These are phyloP conservation scores for Schlechtendalia chinensis DNA, from an alignment of 1,140 invertebrate species.

Conservation along the genomic window DNA sequence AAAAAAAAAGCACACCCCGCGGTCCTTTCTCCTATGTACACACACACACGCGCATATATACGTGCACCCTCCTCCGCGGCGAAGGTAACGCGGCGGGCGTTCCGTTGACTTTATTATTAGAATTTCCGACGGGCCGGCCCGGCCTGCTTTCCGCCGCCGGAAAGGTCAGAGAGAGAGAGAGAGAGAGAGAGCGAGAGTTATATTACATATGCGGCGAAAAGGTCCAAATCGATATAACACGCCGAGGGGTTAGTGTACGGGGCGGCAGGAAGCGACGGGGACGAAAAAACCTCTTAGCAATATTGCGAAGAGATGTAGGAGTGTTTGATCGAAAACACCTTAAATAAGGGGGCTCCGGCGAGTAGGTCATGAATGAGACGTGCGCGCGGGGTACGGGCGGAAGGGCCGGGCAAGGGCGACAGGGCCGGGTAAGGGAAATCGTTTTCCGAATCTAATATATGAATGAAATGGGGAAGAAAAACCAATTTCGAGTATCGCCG, in stretches of 20 bases:
- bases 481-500: slow-evolving; percentile 51
- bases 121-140: slow-evolving; percentile 38
- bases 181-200: slow-evolving; percentile 20
- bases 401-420: neutral
- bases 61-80: too few relatives aligned
- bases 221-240: slow-evolving; percentile 48
- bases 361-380: slow-evolving; percentile 49
- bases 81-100: neutral
- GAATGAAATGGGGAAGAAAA: slow-evolving; percentile 52
- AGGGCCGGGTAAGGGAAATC: slow-evolving; percentile 31
- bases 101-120: slow-evolving; percentile 49
- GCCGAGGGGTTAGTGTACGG: neutral
- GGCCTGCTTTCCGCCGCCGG: neutral
- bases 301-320: slow-evolving; percentile 49
- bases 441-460: slow-evolving; percentile 51
- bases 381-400: neutral
- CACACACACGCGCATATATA: too few relatives aligned
- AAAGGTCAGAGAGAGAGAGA: slow-evolving; percentile 17
- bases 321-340: slow-evolving; percentile 50
- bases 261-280: neutral
- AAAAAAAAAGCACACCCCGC: neutral
- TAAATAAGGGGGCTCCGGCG: slow-evolving; percentile 43
- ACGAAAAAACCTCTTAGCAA: slow-evolving; percentile 48
- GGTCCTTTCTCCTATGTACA: neutral
- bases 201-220: slow-evolving; percentile 50